These are phyloP conservation scores for Isurus oxyrinchus DNA, from an alignment of 2,113 vertebrate species.

Conservation along the genomic window DNA sequence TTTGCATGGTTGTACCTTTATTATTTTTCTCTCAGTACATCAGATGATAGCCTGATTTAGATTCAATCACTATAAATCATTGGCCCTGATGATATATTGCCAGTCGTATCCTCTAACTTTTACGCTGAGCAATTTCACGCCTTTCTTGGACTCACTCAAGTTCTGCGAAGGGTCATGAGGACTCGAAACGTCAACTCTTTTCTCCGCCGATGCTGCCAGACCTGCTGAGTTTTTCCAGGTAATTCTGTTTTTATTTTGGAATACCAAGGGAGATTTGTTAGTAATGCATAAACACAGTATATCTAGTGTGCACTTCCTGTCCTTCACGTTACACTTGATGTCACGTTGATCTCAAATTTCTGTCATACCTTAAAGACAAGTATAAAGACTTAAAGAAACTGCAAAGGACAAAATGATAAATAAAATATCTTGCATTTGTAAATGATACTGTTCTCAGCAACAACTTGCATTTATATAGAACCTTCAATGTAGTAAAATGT, in stretches of 20 bases:
- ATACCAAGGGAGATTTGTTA: background rate
- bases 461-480: background rate
- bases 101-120: background rate
- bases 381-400: background rate
- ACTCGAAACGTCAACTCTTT: no score
- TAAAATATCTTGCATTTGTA: background rate
- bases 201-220: no score
- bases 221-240: no score
- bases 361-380: background rate
- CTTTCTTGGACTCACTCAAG: no score
- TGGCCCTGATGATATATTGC: conserved; percentile 25
- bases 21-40: conserved; percentile 6
- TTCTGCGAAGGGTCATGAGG: no score
- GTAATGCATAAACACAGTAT: background rate
- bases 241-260: no score
- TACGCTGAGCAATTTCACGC: background rate
- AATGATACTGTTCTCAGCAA: background rate
- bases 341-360: background rate
- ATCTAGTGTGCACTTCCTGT: background rate
- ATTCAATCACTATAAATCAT: conserved; percentile 28
- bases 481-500: background rate
- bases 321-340: background rate
- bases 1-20: background rate
- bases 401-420: background rate
- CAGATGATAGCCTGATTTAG: background rate